Conservation (phyloP, 2,797 vertebrate genomes). For the Sebastes diploproa region DNA sequence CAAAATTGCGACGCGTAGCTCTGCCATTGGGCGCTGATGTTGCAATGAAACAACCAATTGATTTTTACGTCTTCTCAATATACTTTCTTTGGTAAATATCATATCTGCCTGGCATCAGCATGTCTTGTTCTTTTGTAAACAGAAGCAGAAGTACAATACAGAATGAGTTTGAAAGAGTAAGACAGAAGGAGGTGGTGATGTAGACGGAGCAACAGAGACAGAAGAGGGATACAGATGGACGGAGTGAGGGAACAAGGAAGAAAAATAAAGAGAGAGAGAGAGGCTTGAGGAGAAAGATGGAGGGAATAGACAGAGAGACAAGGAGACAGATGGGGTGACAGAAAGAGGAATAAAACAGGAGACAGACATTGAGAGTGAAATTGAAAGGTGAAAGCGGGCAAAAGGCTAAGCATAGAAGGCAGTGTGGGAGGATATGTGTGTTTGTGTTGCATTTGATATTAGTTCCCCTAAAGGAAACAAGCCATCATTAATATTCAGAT, state of each 20-base stretch:
- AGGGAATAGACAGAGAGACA: background rate
- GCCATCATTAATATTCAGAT: conserved; percentile 33
- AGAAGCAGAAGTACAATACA: background rate
- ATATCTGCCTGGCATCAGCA: background rate
- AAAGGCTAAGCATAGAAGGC: conserved; percentile 3
- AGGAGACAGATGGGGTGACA: background rate
- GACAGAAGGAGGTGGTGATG: background rate
- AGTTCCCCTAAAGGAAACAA: conserved; percentile 12
- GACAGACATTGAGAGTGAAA: background rate
- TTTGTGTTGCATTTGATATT: conserved; percentile 1
- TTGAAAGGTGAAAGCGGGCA: conserved; percentile 35
- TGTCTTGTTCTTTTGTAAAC: background rate
- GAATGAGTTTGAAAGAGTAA: background rate
- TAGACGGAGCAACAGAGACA: background rate
- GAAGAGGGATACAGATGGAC: background rate
- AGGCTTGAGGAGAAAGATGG: background rate
- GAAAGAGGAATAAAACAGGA: background rate
- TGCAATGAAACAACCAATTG: no score
- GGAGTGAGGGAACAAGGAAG: background rate
- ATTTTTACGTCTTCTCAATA: no score
- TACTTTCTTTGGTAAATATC: background rate
- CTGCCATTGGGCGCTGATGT: no score
- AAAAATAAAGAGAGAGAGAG: no score
- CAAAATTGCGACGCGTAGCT: no score
- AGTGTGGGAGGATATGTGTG: background rate